Evolutionary conservation across 1,140 invertebrate genomes (phyloP), one percentile per base, ranked within the genome.

Genomic region (Brachionus plicatilis): DNA sequence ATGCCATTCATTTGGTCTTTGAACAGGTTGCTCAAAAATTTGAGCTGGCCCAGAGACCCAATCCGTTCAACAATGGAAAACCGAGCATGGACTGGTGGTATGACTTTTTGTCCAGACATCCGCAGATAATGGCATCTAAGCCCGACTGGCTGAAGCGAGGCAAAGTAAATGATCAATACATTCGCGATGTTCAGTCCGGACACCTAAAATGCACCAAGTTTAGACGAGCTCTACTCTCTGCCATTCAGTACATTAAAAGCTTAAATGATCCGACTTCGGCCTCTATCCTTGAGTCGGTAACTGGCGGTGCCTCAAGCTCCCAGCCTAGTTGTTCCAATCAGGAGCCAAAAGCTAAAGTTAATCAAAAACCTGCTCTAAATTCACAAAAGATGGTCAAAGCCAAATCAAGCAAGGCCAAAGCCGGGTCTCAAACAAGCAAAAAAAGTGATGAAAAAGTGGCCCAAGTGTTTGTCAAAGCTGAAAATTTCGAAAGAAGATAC

Each of bases 31-130:
- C 47, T 11, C 60, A 84, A 70, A 70, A 53, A 84, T 84, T 84
- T 20, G 68, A 84, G 12, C 41, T 27, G 2, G 43, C 82, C 4
- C 82, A 84, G 17, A 27, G 82, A 29, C 60, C 60, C 0, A 84
- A 84, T 84, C 82, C 82, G 9, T 84, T 84, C 37, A 68, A 84
- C 14, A 84, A 84, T 56, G 82, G 82, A 14, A 70, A 75, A 37
- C 82, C 82, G 12, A 70, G 60, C 14, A 84, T 84, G 82, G 82
- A 84, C 29, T 84, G 82, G 82, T 84, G 82, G 82, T 84, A 84
- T 75, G 82, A 84, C 33, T 84, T 84, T 72, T 56, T 84, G 37
- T 84, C 82, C 14, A 70, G 82, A 41, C 82, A 84, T 56, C 82
- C 82, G 12, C 82, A 84, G 70, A 72, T 84, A 50, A 70, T 84